Percentiles rank a stretch among this genome's conserved stretches.
Evolutionary conservation across 2,888 invertebrate genomes (phyloP).

Genomic region (Drosophila koepferae): DNA sequence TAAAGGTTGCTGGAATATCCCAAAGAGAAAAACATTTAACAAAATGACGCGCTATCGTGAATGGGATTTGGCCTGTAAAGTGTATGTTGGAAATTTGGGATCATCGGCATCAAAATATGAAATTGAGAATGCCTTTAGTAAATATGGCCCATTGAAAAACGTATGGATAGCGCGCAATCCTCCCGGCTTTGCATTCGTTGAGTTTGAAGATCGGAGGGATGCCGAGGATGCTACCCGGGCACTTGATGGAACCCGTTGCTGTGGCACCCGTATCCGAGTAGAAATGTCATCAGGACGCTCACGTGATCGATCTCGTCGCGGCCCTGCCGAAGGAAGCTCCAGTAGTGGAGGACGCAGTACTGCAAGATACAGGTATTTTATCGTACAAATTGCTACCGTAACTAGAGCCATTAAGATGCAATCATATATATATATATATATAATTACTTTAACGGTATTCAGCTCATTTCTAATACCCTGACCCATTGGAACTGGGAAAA

Average conservation of each 20-base stretch:
- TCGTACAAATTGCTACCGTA: background rate
- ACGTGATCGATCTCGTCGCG: constrained; percentile 88
- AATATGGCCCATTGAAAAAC: constrained; percentile 93
- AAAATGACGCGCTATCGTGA: constrained; percentile 87
- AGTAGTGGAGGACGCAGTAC: constrained; percentile 87
- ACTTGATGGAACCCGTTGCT: constrained; percentile 93
- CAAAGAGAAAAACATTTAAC: background rate
- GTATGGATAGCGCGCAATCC: constrained; percentile 97
- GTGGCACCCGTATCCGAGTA: constrained; percentile 95
- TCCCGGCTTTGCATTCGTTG: constrained; percentile 95
- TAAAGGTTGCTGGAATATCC: background rate
- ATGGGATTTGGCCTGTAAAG: constrained; percentile 94
- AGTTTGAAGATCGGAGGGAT: constrained; percentile 93
- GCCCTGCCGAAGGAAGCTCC: constrained; percentile 80
- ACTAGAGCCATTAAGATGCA: background rate
- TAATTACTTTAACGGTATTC: background rate
- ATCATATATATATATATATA: background rate
- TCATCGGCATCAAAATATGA: constrained; percentile 95
- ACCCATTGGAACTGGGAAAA: too few relatives aligned
- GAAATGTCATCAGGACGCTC: constrained; percentile 97
- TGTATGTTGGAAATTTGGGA: constrained; percentile 95
- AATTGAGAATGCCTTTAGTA: constrained; percentile 92
- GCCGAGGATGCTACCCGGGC: constrained; percentile 93
- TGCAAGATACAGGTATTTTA: constrained; percentile 58
- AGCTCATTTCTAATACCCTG: background rate